A percentile compares a stretch with the other conserved stretches of the same genome.
Conservation (phyloP, 2,797 vertebrate genomes). For the Neosilurus hyrtlii region DNA sequence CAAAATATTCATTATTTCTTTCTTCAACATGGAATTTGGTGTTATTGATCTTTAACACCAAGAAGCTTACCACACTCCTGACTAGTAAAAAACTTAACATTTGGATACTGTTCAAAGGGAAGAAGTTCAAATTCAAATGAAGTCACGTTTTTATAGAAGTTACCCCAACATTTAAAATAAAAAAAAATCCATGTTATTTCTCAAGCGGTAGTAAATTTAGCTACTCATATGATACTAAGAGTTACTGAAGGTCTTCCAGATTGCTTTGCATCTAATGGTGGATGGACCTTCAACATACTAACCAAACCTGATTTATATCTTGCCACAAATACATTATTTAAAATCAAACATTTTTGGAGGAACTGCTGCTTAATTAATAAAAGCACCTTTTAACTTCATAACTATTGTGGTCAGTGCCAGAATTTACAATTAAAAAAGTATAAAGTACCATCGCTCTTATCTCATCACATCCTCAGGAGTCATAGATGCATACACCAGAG, state of each 20-base stretch:
- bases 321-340: neutral
- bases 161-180: neutral
- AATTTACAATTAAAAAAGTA: neutral
- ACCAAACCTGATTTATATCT: neutral
- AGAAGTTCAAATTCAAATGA: neutral
- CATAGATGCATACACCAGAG: no score
- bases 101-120: neutral
- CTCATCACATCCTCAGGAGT: no score
- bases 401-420: neutral
- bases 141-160: neutral
- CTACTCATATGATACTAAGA: neutral
- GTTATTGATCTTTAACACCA: conserved; percentile 14
- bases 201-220: neutral
- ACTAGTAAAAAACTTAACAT: neutral
- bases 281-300: neutral
- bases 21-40: conserved; percentile 7
- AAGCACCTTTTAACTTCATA: neutral
- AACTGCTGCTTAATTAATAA: neutral
- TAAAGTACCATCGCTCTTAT: neutral
- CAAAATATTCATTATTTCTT: conserved; percentile 25
- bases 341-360: neutral
- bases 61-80: neutral
- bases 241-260: neutral
- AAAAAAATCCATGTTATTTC: neutral
- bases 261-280: neutral